These are phyloP conservation scores for Clitarchus hookeri DNA, from an alignment of 2,888 invertebrate genomes.

Conservation along the genomic window DNA sequence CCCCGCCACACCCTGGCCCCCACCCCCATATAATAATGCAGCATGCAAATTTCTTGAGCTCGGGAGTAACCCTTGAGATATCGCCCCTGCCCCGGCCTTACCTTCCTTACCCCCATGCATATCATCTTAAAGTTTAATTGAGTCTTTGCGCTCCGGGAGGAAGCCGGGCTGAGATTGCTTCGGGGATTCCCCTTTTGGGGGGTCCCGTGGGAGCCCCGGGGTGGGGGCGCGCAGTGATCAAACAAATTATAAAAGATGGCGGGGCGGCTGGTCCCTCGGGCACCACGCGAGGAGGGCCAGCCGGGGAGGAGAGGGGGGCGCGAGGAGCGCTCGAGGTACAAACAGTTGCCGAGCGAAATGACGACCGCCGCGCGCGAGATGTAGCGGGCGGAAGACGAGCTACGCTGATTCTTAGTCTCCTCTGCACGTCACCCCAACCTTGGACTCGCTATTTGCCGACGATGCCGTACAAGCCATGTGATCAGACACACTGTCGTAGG, in stretches of 20 bases:
- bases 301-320: constrained; percentile 34
- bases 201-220: constrained; percentile 46
- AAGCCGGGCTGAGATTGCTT: constrained; percentile 52
- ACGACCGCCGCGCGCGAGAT: constrained; percentile 11
- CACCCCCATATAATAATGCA: constrained; percentile 42
- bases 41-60: constrained; percentile 43
- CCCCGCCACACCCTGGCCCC: constrained; percentile 33
- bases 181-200: constrained; percentile 55
- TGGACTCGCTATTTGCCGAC: too few species aligned
- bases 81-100: constrained; percentile 49
- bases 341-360: constrained; percentile 40
- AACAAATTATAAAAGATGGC: constrained; percentile 57
- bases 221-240: constrained; percentile 51
- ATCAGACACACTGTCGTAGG: too few species aligned
- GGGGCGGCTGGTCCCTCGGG: constrained; percentile 37
- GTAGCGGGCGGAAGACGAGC: too few species aligned
- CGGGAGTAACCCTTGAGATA: constrained; percentile 40
- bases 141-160: constrained; percentile 62
- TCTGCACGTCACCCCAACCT: too few species aligned
- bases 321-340: constrained; percentile 29
- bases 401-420: too few species aligned
- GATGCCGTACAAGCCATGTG: too few species aligned
- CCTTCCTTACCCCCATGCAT: constrained; percentile 64
- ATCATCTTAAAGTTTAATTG: constrained; percentile 75
- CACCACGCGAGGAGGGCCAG: too few species aligned